These are phyloP conservation scores for Hypercompe scribonia DNA, from an alignment of 2,888 invertebrate species.

Conservation along the genomic window DNA sequence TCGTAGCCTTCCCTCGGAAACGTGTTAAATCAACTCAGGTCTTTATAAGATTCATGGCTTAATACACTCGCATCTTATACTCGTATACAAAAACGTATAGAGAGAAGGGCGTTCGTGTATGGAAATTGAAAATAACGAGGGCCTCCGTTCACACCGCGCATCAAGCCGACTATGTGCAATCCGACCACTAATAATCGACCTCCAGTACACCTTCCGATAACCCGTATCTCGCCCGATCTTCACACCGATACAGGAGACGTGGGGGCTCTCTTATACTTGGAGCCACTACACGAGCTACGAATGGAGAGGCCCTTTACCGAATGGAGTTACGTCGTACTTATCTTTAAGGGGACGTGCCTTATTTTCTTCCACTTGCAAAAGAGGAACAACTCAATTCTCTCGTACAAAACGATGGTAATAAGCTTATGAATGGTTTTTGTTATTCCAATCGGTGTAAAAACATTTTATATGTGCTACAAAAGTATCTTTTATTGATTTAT, in stretches of 20 bases:
- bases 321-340: conserved; percentile 86
- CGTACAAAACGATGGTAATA: conserved; percentile 71
- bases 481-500: conserved; percentile 24
- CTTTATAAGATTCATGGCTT: conserved; percentile 84
- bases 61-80: conserved; percentile 79
- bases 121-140: conserved; percentile 87
- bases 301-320: conserved; percentile 84
- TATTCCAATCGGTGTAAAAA: conserved; percentile 55
- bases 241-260: conserved; percentile 67
- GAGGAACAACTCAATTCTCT: conserved; percentile 76
- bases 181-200: conserved; percentile 76
- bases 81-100: conserved; percentile 78
- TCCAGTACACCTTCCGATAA: conserved; percentile 66
- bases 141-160: conserved; percentile 82
- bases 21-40: conserved; percentile 75
- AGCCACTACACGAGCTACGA: conserved; percentile 74
- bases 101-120: conserved; percentile 80
- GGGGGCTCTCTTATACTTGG: conserved; percentile 74
- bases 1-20: conserved; percentile 54
- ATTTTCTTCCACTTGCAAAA: conserved; percentile 78
- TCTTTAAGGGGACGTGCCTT: conserved; percentile 84
- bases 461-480: conserved; percentile 42
- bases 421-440: conserved; percentile 64
- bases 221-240: conserved; percentile 72
- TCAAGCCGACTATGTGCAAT: conserved; percentile 76